Conservation (phyloP, 2,113 vertebrate genomes). For the Crotalus helleri region DNA sequence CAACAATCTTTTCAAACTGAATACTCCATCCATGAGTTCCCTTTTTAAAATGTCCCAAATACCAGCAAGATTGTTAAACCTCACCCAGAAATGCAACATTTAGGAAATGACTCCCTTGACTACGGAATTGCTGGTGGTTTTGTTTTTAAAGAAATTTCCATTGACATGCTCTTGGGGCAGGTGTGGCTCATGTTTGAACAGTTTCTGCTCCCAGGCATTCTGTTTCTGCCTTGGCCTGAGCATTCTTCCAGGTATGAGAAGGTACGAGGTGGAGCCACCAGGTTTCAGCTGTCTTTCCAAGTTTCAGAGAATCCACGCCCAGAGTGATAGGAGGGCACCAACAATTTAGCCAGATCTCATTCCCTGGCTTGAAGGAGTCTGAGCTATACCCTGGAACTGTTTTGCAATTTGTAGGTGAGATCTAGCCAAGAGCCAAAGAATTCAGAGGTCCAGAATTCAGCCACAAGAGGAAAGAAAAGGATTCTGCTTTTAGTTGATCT, state of each 20-base stretch:
- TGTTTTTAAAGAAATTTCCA: not conserved
- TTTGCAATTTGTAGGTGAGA: not conserved
- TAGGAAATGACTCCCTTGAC: not conserved
- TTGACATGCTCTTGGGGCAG: not conserved
- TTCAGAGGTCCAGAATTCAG: not conserved
- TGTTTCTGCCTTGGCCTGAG: not conserved
- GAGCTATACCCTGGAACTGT: not conserved
- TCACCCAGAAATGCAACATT: not conserved
- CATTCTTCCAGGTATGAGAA: not conserved
- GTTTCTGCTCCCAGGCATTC: not conserved
- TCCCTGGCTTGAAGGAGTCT: too few species aligned
- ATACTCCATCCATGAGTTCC: not conserved
- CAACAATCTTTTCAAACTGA: not conserved
- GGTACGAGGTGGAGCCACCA: not conserved
- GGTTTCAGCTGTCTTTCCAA: not conserved
- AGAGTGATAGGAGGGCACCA: not conserved
- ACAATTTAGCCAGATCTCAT: not conserved
- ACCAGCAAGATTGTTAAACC: not conserved
- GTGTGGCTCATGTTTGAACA: not conserved
- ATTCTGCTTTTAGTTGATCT: not conserved
- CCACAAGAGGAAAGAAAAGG: not conserved
- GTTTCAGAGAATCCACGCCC: not conserved
- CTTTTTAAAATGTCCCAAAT: not conserved
- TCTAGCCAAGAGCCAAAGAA: not conserved
- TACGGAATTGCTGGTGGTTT: not conserved